Evolutionary conservation across 35 echinoderm and acorn worm species (phyloP).

Genomic region (Ophioderma brevispina): DNA sequence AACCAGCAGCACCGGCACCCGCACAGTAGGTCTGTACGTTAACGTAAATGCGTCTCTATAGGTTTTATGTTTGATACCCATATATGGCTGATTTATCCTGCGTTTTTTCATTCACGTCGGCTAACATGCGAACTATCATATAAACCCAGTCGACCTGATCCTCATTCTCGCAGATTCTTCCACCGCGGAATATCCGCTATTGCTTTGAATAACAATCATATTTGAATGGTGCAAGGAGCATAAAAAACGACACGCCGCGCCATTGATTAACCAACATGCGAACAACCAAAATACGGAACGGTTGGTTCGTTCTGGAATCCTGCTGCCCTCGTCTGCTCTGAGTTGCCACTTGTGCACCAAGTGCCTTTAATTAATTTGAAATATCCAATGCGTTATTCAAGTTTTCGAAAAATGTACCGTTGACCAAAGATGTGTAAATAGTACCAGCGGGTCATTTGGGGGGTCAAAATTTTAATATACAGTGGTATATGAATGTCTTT

Average conservation of each 20-base stretch:
- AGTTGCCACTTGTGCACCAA: constrained; percentile 31
- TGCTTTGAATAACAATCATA: constrained; percentile 35
- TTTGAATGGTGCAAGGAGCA: constrained; percentile 64
- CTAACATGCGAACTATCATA: constrained; percentile 36
- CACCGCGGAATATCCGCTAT: constrained; percentile 34
- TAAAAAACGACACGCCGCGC: constrained; percentile 46
- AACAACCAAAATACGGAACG: constrained; percentile 35
- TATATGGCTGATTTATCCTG: constrained; percentile 75
- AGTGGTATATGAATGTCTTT: not conserved
- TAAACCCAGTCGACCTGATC: constrained; percentile 18
- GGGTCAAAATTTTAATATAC: not conserved
- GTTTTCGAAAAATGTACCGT: constrained; percentile 54
- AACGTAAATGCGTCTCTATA: constrained; percentile 63
- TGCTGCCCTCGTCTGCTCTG: constrained; percentile 17
- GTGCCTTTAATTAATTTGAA: constrained; percentile 38
- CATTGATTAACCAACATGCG: constrained; percentile 72
- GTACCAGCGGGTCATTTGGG: constrained; percentile 11
- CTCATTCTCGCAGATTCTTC: not conserved
- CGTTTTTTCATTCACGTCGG: constrained; percentile 59
- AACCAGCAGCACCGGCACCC: not conserved
- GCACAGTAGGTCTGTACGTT: not conserved
- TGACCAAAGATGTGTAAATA: constrained; percentile 17
- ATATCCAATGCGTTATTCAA: constrained; percentile 46
- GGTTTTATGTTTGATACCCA: constrained; percentile 39
- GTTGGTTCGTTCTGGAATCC: not conserved